phyloP scores from a whole-genome alignment of 2,888 invertebrate genomes.

The Cryptus armator region DNA sequence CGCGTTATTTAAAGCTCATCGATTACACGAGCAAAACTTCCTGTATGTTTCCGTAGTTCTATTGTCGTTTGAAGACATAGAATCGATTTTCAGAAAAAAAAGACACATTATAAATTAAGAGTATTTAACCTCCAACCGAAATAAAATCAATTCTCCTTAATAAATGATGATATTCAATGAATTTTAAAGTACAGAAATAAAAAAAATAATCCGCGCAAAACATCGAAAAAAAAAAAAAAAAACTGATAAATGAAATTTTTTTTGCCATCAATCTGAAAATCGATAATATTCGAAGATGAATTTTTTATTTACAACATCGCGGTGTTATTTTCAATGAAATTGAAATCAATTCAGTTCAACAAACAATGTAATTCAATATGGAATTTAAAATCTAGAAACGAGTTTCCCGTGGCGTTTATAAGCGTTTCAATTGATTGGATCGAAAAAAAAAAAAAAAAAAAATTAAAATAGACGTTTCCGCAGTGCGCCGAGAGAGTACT shows the following conservation, averaged over 20 bases:
- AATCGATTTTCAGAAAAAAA: too few species aligned
- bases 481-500: conserved; percentile 2
- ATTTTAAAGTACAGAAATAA: too few species aligned
- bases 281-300: neutral
- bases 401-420: neutral
- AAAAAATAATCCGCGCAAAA: too few species aligned
- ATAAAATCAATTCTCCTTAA: too few species aligned
- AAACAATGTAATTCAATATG: neutral
- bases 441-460: neutral
- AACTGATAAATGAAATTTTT: neutral
- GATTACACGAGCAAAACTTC: conserved; percentile 1
- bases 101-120: too few species aligned
- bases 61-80: neutral
- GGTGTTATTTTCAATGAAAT: neutral
- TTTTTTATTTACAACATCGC: neutral
- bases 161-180: too few species aligned
- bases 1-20: neutral
- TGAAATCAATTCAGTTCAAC: neutral
- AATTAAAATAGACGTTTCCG: conserved; percentile 29
- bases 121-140: too few species aligned
- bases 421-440: conserved; percentile 1
- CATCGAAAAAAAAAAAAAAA: neutral
- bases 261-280: neutral
- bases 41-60: neutral
- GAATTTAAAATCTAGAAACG: neutral